These are phyloP conservation scores for Pteria penguin DNA, from an alignment of 2,888 invertebrate genomes.

Conservation along the genomic window DNA sequence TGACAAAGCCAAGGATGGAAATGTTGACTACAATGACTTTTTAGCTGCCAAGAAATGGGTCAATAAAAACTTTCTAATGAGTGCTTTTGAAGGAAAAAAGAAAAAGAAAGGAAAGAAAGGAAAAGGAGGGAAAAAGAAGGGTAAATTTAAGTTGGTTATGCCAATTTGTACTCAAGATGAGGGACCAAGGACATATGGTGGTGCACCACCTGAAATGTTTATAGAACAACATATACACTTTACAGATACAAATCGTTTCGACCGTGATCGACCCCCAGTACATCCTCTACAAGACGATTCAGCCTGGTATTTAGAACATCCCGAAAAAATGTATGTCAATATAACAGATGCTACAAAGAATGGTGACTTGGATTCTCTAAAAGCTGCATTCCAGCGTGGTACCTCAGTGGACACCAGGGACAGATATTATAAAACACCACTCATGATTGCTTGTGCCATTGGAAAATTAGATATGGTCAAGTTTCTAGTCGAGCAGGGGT, in stretches of 20 bases:
- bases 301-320: slow-evolving; percentile 79
- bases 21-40: slow-evolving; percentile 78
- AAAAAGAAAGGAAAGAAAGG: slow-evolving; percentile 79
- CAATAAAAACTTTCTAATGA: slow-evolving; percentile 78
- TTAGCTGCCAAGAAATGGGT: slow-evolving; percentile 79
- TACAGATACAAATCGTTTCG: slow-evolving; percentile 78
- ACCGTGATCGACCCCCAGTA: slow-evolving; percentile 76
- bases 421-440: slow-evolving; percentile 80
- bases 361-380: slow-evolving; percentile 77
- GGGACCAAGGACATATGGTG: slow-evolving; percentile 74
- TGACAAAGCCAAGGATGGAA: slow-evolving; percentile 74
- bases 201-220: slow-evolving; percentile 77
- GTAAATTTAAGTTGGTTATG: slow-evolving; percentile 79
- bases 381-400: slow-evolving; percentile 74
- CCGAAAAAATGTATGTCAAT: slow-evolving; percentile 76
- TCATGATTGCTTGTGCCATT: slow-evolving; percentile 77
- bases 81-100: slow-evolving; percentile 79
- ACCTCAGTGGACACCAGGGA: slow-evolving; percentile 77
- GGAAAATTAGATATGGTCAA: slow-evolving; percentile 77
- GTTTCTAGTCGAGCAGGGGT: slow-evolving; percentile 78
- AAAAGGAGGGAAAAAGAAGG: slow-evolving; percentile 74
- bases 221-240: slow-evolving; percentile 76
- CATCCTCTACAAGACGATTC: slow-evolving; percentile 79
- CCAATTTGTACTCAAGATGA: slow-evolving; percentile 78
- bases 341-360: slow-evolving; percentile 78